These are phyloP conservation scores for Sebastes umbrosus DNA, from an alignment of 2,797 vertebrate species.

Conservation along the genomic window DNA sequence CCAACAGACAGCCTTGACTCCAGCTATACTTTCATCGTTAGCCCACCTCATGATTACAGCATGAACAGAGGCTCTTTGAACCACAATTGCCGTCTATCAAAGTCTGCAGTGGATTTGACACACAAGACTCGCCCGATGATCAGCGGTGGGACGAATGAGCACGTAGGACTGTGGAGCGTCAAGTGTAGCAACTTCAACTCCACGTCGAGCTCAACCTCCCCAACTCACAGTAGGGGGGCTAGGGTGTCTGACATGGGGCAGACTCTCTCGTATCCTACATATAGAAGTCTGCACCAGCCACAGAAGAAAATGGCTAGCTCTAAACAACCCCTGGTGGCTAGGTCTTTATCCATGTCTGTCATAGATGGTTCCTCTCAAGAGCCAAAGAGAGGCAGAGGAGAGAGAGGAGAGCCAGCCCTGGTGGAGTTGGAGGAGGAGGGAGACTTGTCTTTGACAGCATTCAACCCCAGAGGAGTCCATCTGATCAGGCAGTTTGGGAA, in stretches of 20 bases:
- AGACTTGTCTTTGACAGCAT: constrained; percentile 22
- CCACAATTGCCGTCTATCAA: constrained; percentile 70
- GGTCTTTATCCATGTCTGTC: constrained; percentile 81
- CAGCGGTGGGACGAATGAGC: constrained; percentile 41
- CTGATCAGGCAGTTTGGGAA: constrained; percentile 83
- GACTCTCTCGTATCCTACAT: constrained; percentile 15
- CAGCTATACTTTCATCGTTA: constrained; percentile 84
- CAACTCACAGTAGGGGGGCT: constrained; percentile 13
- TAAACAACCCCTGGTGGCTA: constrained; percentile 46
- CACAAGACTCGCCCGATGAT: constrained; percentile 64
- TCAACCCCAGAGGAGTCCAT: constrained; percentile 41
- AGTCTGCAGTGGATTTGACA: constrained; percentile 79
- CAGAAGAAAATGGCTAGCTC: constrained; percentile 28
- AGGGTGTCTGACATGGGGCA: constrained; percentile 31
- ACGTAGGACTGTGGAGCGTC: constrained; percentile 47
- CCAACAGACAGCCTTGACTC: constrained; percentile 85
- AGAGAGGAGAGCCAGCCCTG: constrained; percentile 55
- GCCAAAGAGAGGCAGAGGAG: constrained; percentile 44
- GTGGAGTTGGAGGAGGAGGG: constrained; percentile 71
- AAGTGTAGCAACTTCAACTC: constrained; percentile 46
- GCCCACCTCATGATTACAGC: constrained; percentile 69
- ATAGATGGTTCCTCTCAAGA: constrained; percentile 72
- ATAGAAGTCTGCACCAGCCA: constrained; percentile 29
- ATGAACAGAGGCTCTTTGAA: constrained; percentile 61
- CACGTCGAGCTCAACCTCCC: constrained; percentile 27